These are phyloP conservation scores for Amphibalanus amphitrite DNA, from an alignment of 1,140 invertebrate genomes.

Conservation along the genomic window DNA sequence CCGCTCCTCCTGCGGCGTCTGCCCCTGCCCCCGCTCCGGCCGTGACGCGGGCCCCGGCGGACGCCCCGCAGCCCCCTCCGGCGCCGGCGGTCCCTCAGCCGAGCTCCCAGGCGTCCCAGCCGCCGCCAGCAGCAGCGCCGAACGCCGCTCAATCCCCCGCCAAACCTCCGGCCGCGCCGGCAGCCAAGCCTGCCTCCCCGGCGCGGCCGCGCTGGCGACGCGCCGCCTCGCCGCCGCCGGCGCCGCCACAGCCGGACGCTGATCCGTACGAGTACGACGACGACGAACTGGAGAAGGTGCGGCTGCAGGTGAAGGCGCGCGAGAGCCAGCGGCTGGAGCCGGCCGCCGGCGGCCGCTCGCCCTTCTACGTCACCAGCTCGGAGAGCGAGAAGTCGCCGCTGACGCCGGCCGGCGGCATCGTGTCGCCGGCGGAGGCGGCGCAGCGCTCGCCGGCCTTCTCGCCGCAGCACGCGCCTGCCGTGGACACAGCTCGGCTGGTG, in stretches of 20 bases:
- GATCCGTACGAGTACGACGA: background rate
- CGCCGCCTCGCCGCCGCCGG: background rate
- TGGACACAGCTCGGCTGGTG: background rate
- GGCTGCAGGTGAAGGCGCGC: slow-evolving; percentile 4
- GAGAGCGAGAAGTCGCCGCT: slow-evolving; percentile 4
- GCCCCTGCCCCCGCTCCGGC: too few species aligned
- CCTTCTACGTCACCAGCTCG: background rate
- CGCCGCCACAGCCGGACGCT: background rate
- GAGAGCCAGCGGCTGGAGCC: background rate
- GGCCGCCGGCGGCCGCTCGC: background rate
- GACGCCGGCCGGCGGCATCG: background rate
- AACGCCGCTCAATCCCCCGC: too few species aligned
- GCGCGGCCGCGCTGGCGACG: background rate
- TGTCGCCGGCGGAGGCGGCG: background rate
- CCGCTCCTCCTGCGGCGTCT: too few species aligned
- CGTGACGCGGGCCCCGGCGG: too few species aligned
- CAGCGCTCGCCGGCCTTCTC: slow-evolving; percentile 5
- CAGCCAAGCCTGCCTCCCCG: background rate
- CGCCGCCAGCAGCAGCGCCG: too few species aligned
- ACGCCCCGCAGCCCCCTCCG: background rate
- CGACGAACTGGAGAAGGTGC: slow-evolving; percentile 4
- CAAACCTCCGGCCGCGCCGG: too few species aligned
- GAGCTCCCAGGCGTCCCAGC: too few species aligned
- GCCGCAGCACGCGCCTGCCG: background rate
- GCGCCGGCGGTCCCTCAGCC: too few species aligned